Evolutionary conservation across 2,797 vertebrate species (phyloP).

Genomic region (Muscicapa striata): DNA sequence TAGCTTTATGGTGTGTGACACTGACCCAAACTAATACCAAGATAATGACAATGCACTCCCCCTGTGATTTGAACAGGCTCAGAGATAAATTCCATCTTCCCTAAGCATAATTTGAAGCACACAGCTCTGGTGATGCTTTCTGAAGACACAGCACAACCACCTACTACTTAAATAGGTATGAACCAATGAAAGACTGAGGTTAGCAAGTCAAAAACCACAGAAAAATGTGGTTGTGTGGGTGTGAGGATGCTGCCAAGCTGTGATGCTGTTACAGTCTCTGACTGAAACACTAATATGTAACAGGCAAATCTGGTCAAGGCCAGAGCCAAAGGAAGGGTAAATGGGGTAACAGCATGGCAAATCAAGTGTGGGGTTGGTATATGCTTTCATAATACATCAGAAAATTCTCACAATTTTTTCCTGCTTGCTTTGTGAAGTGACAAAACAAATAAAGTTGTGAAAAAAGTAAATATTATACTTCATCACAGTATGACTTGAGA

Average conservation of each 20-base stretch:
- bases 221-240: not conserved
- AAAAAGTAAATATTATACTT: not conserved
- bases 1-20: not conserved
- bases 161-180: not conserved
- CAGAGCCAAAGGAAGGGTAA: not conserved
- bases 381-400: not conserved
- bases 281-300: not conserved
- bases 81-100: not conserved
- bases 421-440: not conserved
- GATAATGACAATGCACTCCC: not conserved
- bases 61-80: not conserved
- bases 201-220: not conserved
- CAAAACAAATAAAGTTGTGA: not conserved
- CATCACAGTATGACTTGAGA: not conserved
- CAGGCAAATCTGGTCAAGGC: not conserved
- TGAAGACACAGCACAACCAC: not conserved
- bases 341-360: not conserved
- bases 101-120: not conserved
- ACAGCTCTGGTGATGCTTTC: not conserved
- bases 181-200: not conserved
- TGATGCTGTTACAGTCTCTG: not conserved
- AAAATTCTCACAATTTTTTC: not conserved
- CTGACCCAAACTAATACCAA: not conserved
- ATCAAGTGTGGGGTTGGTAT: not conserved
- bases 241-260: not conserved